Percentiles rank a stretch among this genome's conserved stretches.
phyloP scores from a whole-genome alignment of 2,888 invertebrate genomes.

The Hirtodrosophila cameraria region DNA sequence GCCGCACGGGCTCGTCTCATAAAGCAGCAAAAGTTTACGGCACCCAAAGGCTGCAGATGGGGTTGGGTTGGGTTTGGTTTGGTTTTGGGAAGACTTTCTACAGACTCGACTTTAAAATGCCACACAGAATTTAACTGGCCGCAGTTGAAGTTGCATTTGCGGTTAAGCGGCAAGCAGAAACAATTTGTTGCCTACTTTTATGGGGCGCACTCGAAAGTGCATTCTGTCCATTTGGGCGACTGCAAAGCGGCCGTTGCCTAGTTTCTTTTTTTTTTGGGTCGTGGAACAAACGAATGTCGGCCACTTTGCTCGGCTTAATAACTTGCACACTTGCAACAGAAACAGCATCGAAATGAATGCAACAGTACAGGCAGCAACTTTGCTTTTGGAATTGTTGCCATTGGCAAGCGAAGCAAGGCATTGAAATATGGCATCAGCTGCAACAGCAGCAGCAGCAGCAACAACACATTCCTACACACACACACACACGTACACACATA shows the following conservation, averaged over 20 bases:
- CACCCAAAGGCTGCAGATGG: constrained; percentile 17
- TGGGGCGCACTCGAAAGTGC: constrained; percentile 15
- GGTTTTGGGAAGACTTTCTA: neutral
- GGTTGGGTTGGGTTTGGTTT: neutral
- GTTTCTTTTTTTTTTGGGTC: constrained; percentile 24
- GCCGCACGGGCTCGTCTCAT: constrained; percentile 55
- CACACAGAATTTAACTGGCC: constrained; percentile 41
- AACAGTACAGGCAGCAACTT: constrained; percentile 30
- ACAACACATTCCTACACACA: neutral
- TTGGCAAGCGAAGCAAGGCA: constrained; percentile 39
- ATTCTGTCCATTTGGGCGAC: too few relatives aligned
- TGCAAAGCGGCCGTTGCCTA: constrained; percentile 38
- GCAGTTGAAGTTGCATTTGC: constrained; percentile 41
- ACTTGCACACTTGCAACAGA: constrained; percentile 45
- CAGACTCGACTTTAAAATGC: constrained; percentile 20
- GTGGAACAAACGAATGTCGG: constrained; percentile 2
- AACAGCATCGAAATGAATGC: constrained; percentile 14
- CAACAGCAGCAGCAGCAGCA: neutral
- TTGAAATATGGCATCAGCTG: constrained; percentile 34
- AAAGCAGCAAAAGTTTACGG: constrained; percentile 39
- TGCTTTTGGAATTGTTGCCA: constrained; percentile 59
- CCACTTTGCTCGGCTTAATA: constrained; percentile 51
- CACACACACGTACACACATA: constrained; percentile 19
- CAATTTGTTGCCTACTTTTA: constrained; percentile 50
- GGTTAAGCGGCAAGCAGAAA: constrained; percentile 20